These are phyloP conservation scores for Tringa solitaria DNA, from an alignment of 2,113 vertebrate genomes.

Conservation along the genomic window DNA sequence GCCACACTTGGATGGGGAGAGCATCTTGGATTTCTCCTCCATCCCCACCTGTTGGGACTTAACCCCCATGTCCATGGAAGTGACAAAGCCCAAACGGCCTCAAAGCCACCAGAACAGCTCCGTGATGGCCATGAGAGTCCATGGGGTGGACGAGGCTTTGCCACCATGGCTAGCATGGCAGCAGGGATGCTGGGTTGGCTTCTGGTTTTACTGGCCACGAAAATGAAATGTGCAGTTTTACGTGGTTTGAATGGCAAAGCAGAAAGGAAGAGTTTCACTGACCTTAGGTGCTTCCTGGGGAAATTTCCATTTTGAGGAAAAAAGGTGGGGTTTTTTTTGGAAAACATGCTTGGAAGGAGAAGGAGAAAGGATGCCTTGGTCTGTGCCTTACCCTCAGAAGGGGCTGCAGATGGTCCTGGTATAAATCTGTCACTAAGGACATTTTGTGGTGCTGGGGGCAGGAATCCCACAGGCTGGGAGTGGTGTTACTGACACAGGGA, in stretches of 20 bases:
- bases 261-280: neutral
- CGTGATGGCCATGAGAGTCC: fast-evolving
- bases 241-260: neutral
- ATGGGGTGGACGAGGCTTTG: fast-evolving
- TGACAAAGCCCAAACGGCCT: neutral
- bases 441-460: neutral
- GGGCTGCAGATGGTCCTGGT: neutral
- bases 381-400: neutral
- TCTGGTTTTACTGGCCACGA: neutral
- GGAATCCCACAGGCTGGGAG: neutral
- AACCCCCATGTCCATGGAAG: fast-evolving
- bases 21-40: neutral
- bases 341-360: neutral
- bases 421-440: neutral
- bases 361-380: neutral
- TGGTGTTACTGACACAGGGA: fast-evolving
- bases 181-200: neutral
- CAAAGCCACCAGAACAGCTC: fast-evolving
- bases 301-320: neutral
- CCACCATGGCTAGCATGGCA: neutral
- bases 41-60: neutral
- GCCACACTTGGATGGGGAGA: neutral
- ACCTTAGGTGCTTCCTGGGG: neutral
- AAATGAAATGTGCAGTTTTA: neutral
- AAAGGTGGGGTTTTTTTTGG: neutral